A percentile compares a stretch with the other conserved stretches of the same genome.
Conservation (phyloP, 2,113 vertebrate species). For the Acrocephalus kingi region DNA sequence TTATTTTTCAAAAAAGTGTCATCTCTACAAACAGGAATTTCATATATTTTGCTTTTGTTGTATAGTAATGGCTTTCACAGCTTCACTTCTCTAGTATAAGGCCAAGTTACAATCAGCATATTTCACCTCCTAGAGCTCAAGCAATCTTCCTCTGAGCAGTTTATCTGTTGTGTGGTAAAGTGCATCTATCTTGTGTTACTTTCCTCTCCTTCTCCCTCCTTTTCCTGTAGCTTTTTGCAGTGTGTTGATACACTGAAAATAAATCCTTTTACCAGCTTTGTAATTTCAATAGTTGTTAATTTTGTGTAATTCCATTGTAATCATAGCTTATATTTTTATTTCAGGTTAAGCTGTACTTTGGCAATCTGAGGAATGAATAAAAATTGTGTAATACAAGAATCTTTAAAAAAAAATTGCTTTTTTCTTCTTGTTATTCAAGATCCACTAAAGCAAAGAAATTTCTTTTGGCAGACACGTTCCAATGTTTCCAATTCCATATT, state of each 20-base stretch:
- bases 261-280: not conserved
- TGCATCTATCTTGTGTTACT: not conserved
- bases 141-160: not conserved
- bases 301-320: not conserved
- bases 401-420: rapidly evolving
- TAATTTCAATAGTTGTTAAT: not conserved
- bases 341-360: not conserved
- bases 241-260: not conserved
- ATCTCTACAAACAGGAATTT: not conserved
- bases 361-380: not conserved
- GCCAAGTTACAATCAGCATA: not conserved
- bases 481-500: not conserved
- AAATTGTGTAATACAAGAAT: not conserved
- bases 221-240: rapidly evolving
- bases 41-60: not conserved
- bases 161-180: not conserved
- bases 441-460: not conserved
- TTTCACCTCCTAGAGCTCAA: not conserved
- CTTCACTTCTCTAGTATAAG: not conserved
- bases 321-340: not conserved
- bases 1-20: not conserved
- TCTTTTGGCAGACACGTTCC: not conserved
- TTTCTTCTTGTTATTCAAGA: not conserved
- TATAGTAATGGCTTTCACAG: not conserved
- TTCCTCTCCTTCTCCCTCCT: not conserved